Base-by-base conservation (phyloP, 2,113 vertebrate genomes). In the Amphiprion percula region DNA sequence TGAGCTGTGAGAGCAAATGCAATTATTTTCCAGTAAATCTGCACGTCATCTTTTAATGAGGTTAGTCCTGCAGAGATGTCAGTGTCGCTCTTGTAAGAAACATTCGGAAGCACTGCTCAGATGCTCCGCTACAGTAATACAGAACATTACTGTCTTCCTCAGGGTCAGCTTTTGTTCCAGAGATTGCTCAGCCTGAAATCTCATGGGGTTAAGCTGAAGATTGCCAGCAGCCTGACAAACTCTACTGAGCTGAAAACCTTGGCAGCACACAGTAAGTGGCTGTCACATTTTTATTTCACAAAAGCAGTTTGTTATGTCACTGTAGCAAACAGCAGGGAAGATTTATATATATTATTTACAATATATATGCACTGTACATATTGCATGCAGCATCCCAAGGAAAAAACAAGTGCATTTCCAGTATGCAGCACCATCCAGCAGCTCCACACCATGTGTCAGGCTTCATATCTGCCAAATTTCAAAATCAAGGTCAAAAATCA, bases 91-190 rank as follows among this genome's bases (percentile, higher is more conserved):
- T 80, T 77, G 66, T 41, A 56, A 69, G 23, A 68, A 53, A 76
- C 69, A 67, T 67, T 17, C n/a, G 3, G 24, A 54, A 41, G 53
- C 1, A 12, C 30, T 28, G 39, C 1, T 65, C 68, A 65, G 47
- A 61, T 24, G 33, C 62, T 65, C 39, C 3, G 15, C 66, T 41
- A 26, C 52, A 58, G 46, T 63, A 67, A 61, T 21, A 54, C 73
- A 69, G 33, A 80, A 64, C 74, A 67, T 80, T 28, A 0, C 58
- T 83, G 50, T 88, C 65, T 53, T 87, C 80, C 54, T 85, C 88
- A 94, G 94, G 92, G 94, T 87, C 90, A 91, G 76, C 80, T 89
- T 49, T 69, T 94, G 89, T 93, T 94, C 85, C 91, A 94, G 87
- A 80, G 85, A 4, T 88, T 94, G 82, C 90, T 92, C 67, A 44